Percentiles rank a stretch among this genome's conserved stretches.
These are phyloP conservation scores for Chaetophractus vellerosus DNA, from an alignment of 2,797 vertebrate species.

Conservation along the genomic window DNA sequence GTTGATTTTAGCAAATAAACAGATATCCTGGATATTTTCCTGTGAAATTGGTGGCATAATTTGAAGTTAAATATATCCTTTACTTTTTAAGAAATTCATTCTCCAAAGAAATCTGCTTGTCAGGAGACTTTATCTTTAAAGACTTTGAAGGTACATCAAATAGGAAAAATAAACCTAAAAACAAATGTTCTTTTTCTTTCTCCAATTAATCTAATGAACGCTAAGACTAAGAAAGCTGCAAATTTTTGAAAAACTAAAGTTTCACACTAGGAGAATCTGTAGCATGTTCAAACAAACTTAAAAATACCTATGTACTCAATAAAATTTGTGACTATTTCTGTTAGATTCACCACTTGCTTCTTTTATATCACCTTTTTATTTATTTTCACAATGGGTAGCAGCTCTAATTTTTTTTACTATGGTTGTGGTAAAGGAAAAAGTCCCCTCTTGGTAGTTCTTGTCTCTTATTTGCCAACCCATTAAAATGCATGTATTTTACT, in stretches of 20 bases:
- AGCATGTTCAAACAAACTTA: constrained; percentile 55
- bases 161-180: constrained; percentile 52
- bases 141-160: constrained; percentile 37
- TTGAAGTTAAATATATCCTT: constrained; percentile 60
- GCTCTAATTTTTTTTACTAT: constrained; percentile 55
- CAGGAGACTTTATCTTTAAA: constrained; percentile 42
- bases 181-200: background rate
- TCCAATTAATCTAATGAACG: constrained; percentile 59
- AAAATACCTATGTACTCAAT: constrained; percentile 33
- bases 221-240: background rate
- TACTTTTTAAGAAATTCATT: constrained; percentile 60
- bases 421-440: constrained; percentile 33
- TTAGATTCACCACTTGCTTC: constrained; percentile 55
- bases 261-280: constrained; percentile 3
- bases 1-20: constrained; percentile 61
- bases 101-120: constrained; percentile 61
- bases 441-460: background rate
- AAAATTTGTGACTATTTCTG: constrained; percentile 8
- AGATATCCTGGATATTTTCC: background rate
- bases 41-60: background rate
- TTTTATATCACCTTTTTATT: constrained; percentile 60
- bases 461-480: background rate
- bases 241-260: constrained; percentile 23
- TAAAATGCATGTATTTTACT: constrained; percentile 64
- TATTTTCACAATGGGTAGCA: constrained; percentile 7